Base-by-base conservation (phyloP, 2,113 vertebrate genomes). In the Hoplias malabaricus region DNA sequence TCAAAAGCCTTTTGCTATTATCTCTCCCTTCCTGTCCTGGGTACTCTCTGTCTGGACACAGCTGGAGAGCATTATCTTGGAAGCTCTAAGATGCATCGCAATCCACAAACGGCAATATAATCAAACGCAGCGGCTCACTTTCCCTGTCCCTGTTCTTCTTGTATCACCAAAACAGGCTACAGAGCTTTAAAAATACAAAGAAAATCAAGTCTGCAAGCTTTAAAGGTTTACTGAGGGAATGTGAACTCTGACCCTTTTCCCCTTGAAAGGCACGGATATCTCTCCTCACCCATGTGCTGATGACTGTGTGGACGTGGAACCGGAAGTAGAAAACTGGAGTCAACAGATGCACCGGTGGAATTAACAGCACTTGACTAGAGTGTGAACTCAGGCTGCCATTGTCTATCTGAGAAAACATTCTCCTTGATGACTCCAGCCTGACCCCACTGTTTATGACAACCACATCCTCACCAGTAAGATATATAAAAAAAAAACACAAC, bases 211-310 rank as follows among this genome's bases (percentile, higher is more conserved):
- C 67, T 69, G 67, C 61, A 29, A 69, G 36, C 62, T 66, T 73
- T 80, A 79, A 75, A 79, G 61, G 72, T 79, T 66, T 40, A 57
- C 16, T 42, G 10, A 75, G 57, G 77, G 40, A 81, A 81, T 81
- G 76, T 68, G 67, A 74, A 57, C 66, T 67, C 59, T 65, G n/a
- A 74, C 73, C 67, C 31, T 71, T 65, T 56, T 69, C 79, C 68
- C 69, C 63, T 76, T 79, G 43, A 68, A 84, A 84, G 83, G 83
- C 83, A 84, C 79, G 31, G 59, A 73, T 38, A 61, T 81, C 68
- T 79, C 43, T 76, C 36, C 42, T 69, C 50, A 29, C 66, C 34
- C 61, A 70, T 14, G 65, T 79, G 72, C 69, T 74, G 69, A 81
- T 63, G 78, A 34, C 48, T 56, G 62, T n/a, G 27, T 25, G n/a